Evolutionary conservation across 2,797 vertebrate genomes (phyloP).

Genomic region (Chaunax sp.): DNA sequence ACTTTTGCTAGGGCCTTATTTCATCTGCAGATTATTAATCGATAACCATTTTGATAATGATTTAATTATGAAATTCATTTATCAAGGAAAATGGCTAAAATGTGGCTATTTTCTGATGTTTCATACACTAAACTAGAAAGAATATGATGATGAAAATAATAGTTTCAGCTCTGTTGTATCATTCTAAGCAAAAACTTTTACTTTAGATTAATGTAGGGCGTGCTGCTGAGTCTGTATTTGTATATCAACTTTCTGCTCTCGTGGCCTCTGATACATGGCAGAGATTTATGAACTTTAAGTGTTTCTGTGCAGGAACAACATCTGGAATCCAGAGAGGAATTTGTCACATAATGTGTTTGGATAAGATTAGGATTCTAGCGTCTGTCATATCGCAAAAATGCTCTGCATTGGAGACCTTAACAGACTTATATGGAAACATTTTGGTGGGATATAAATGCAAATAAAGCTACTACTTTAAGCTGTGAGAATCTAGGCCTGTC

Average conservation of each 20-base stretch:
- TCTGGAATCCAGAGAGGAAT: constrained; percentile 25
- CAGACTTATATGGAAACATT: constrained; percentile 21
- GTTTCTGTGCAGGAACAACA: constrained; percentile 26
- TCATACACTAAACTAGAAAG: no score
- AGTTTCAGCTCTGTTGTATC: no score
- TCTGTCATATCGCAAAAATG: constrained; percentile 33
- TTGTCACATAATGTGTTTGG: constrained; percentile 26
- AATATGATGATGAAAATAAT: no score
- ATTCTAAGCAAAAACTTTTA: not conserved
- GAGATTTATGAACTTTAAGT: constrained; percentile 37
- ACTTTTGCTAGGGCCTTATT: no score
- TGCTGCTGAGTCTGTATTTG: not conserved
- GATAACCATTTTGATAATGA: no score
- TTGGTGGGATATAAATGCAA: constrained; percentile 17
- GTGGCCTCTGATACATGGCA: constrained; percentile 21
- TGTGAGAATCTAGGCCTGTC: not conserved
- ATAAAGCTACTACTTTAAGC: constrained; percentile 40
- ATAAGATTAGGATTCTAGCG: constrained; percentile 46
- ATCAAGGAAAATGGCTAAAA: no score
- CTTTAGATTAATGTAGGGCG: not conserved
- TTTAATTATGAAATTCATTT: no score
- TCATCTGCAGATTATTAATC: no score
- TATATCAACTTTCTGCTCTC: not conserved
- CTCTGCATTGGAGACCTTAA: constrained; percentile 19
- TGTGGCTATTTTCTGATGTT: no score